phyloP scores from a whole-genome alignment of 1,140 invertebrate genomes.

The Pissodes strobi region DNA sequence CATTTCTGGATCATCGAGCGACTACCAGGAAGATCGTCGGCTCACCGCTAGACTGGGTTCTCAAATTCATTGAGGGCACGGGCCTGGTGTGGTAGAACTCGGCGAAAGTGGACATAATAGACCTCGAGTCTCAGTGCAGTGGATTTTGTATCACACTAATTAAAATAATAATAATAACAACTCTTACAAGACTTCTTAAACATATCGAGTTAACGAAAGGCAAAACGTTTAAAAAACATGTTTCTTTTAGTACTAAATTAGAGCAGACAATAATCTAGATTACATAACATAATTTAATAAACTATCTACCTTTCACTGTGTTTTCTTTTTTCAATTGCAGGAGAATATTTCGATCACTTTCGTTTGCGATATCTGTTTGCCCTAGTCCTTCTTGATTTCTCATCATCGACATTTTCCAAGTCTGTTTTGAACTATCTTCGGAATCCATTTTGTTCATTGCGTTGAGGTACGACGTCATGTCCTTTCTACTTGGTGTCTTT shows the following conservation, averaged over 20 bases:
- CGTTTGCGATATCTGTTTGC: constrained; percentile 61
- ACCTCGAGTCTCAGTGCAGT: too few species aligned
- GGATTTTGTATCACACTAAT: background rate
- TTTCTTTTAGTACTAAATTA: background rate
- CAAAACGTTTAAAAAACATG: too few species aligned
- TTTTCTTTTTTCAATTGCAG: constrained; percentile 73
- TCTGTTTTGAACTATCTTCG: constrained; percentile 63
- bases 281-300: too few species aligned
- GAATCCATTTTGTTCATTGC: constrained; percentile 63
- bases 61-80: too few species aligned
- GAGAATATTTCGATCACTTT: constrained; percentile 64
- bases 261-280: background rate
- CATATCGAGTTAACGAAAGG: too few species aligned
- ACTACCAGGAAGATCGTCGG: too few species aligned
- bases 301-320: constrained; percentile 62
- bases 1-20: too few species aligned
- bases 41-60: too few species aligned
- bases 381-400: constrained; percentile 61
- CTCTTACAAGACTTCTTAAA: too few species aligned
- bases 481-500: constrained; percentile 59
- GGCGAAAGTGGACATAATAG: too few species aligned
- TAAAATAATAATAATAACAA: background rate
- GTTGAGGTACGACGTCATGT: constrained; percentile 63
- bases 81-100: too few species aligned
- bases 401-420: constrained; percentile 61